Evolutionary conservation across 2,797 vertebrate genomes (phyloP), one percentile per base, ranked within the genome.

Genomic region (Chelon auratus): DNA sequence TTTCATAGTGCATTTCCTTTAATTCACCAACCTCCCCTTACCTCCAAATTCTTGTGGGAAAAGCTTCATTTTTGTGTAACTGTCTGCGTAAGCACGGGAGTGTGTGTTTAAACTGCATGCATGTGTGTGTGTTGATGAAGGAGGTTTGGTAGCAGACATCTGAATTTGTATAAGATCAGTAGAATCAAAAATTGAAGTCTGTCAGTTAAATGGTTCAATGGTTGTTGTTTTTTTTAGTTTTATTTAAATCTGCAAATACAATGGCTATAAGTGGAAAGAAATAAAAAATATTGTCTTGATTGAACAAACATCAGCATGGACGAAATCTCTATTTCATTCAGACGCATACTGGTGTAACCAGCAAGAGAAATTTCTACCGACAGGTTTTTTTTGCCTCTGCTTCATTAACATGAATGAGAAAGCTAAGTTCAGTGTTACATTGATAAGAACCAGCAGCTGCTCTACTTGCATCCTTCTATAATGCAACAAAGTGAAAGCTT

Each of bases 1-100:
- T 87, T 89, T 86, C 55, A 22, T 68, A 74, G 65, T 81, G 87
- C 80, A 86, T 89, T 89, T 77, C 77, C 84, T 57, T 68, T 80
- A 77, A 89, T 89, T 90, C 85, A 75, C 65, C 40, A 47, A 68
- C 54, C 48, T 75, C 78, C 68, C 65, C 69, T 80, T 61, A 70
- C 37, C 69, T 47, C 52, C 3, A 58, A 66, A 40, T 65, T 67
- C 82, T 78, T 66, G 71, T 64, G 45, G 61, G 43, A 40, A 65
- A 22, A 37, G 68, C 79, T 77, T 82, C 77, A 73, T 76, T 87
- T 87, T 62, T 72, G 72, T 64, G 78, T 75, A 42, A 66, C 68
- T 67, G 72, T 82, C 55, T 78, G 55, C 68, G 62, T 73, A 18
- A 5, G 71, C 58, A 47, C 20, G 56, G 0, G 62, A 63, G 55